Conservation (phyloP, 1,140 invertebrate species). For the Diuraphis noxia region DNA sequence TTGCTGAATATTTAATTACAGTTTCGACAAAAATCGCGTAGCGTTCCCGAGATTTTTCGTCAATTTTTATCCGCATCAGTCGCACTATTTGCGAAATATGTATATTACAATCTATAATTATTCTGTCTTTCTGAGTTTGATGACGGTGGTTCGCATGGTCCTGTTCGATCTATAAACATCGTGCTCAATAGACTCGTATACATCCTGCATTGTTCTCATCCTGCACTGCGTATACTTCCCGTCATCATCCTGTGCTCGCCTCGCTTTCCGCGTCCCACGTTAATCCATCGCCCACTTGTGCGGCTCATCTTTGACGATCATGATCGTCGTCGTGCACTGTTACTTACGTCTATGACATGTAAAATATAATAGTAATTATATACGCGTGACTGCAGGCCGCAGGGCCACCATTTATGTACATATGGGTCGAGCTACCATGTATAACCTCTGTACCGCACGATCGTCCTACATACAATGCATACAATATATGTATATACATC, state of each 20-base stretch:
- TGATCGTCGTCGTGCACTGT: neutral
- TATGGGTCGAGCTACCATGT: neutral
- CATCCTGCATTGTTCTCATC: too few species aligned
- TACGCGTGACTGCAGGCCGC: too few species aligned
- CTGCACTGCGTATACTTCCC: too few species aligned
- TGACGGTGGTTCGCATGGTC: too few species aligned
- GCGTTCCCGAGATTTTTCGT: neutral
- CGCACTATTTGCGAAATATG: neutral
- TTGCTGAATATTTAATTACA: neutral
- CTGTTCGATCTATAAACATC: neutral
- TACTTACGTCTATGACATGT: neutral
- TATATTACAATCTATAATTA: neutral
- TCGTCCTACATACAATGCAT: neutral
- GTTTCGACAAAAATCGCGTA: neutral
- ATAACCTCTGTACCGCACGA: neutral
- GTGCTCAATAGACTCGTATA: too few species aligned
- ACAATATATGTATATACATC: neutral
- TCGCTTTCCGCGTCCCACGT: neutral
- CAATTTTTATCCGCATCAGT: neutral
- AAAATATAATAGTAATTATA: too few species aligned
- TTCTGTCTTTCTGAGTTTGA: neutral
- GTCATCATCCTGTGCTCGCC: neutral
- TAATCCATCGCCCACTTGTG: neutral
- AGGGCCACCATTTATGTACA: neutral
- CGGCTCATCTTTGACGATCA: too few species aligned